Evolutionary conservation across 1,140 invertebrate species (phyloP).

Genomic region (Tetramorium parvispinum): DNA sequence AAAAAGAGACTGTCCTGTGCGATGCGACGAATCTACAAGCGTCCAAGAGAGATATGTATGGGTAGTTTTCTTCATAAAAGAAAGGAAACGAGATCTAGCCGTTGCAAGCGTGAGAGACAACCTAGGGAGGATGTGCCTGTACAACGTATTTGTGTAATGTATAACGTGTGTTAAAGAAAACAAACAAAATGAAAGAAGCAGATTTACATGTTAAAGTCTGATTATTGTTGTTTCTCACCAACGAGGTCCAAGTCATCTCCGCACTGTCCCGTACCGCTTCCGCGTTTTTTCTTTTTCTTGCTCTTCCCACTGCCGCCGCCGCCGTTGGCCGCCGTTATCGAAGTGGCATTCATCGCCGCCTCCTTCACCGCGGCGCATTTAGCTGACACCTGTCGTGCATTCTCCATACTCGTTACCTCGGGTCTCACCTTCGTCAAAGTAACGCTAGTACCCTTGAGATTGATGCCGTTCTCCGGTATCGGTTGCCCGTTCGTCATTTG

Average conservation of each 20-base stretch:
- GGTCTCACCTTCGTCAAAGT: conserved; percentile 83
- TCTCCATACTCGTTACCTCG: conserved; percentile 62
- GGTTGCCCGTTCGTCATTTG: conserved; percentile 84
- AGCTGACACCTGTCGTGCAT: conserved; percentile 40
- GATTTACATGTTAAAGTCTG: conserved; percentile 79
- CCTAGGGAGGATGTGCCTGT: neutral
- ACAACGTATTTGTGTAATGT: conserved; percentile 35
- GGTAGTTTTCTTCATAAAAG: neutral
- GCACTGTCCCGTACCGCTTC: conserved; percentile 78
- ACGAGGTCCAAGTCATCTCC: conserved; percentile 87
- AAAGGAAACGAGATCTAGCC: neutral
- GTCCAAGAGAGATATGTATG: conserved; percentile 37
- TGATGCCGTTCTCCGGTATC: conserved; percentile 84
- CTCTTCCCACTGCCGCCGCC: conserved; percentile 70
- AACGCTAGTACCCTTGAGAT: conserved; percentile 83
- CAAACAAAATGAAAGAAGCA: conserved; percentile 75
- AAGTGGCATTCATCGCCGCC: conserved; percentile 76
- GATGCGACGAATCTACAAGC: conserved; percentile 44
- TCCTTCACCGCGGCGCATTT: conserved; percentile 74
- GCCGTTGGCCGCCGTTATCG: conserved; percentile 41
- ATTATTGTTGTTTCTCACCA: conserved; percentile 85
- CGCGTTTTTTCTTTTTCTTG: conserved; percentile 86
- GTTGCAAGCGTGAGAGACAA: conserved; percentile 12
- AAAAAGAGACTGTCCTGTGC: conserved; percentile 57
- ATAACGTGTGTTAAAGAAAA: conserved; percentile 65